Percentiles rank a stretch among this genome's conserved stretches.
Conservation (phyloP, 1,140 invertebrate species). For the Nomia melanderi region DNA sequence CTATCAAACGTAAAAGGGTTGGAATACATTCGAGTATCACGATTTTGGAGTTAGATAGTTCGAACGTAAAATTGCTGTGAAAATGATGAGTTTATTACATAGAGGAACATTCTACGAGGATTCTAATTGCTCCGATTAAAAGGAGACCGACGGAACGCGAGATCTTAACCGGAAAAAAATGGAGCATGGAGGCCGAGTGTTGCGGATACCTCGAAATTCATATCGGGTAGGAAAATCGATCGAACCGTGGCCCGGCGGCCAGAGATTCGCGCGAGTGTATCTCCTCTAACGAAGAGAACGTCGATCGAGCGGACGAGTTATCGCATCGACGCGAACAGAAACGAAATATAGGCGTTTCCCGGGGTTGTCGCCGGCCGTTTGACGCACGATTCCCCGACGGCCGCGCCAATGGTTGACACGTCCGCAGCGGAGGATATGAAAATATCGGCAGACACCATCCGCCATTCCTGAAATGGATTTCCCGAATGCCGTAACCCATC, state of each 20-base stretch:
- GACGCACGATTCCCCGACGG: background rate
- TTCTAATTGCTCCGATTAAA: too few species aligned
- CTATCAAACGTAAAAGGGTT: too few species aligned
- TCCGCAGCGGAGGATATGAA: slow-evolving; percentile 41
- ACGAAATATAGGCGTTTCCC: background rate
- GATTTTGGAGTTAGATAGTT: too few species aligned
- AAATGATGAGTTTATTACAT: too few species aligned
- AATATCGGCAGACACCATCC: slow-evolving; percentile 43
- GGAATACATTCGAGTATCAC: too few species aligned
- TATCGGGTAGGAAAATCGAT: background rate
- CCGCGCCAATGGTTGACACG: slow-evolving; percentile 24
- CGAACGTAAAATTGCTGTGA: too few species aligned
- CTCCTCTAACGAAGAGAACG: background rate
- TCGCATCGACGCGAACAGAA: background rate
- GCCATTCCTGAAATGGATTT: slow-evolving; percentile 47
- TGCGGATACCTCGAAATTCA: too few species aligned
- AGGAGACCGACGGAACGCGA: too few species aligned
- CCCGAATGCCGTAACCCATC: slow-evolving; percentile 29
- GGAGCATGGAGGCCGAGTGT: too few species aligned
- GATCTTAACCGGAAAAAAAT: too few species aligned
- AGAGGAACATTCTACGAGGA: too few species aligned
- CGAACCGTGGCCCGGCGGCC: background rate
- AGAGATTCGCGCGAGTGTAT: background rate
- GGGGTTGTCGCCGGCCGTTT: background rate
- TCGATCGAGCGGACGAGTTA: background rate